Conservation (phyloP, 2,113 vertebrate species). For the Microtus richardsoni region DNA sequence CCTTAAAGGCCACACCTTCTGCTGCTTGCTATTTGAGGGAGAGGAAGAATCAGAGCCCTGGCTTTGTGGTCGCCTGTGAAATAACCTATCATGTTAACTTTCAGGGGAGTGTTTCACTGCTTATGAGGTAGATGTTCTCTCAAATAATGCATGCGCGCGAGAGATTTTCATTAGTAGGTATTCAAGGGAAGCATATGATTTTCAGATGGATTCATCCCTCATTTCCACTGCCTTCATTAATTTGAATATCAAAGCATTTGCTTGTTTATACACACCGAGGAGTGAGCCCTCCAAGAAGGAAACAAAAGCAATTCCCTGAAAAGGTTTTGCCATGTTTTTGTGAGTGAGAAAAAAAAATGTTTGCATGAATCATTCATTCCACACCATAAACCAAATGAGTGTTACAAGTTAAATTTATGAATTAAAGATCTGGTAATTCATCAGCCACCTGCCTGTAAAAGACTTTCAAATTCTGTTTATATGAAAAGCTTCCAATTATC, state of each 20-base stretch:
- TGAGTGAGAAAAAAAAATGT: slow-evolving; percentile 66
- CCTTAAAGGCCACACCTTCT: neutral
- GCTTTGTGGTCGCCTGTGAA: slow-evolving; percentile 43
- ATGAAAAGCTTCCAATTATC: slow-evolving; percentile 49
- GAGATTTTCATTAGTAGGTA: slow-evolving; percentile 64
- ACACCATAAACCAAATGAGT: slow-evolving; percentile 76
- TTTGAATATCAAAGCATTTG: slow-evolving; percentile 81
- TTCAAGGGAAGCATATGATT: slow-evolving; percentile 66
- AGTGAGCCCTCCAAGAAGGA: slow-evolving; percentile 67
- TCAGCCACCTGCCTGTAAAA: slow-evolving; percentile 71
- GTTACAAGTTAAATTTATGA: slow-evolving; percentile 78
- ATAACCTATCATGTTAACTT: slow-evolving; percentile 34
- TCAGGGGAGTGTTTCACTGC: neutral
- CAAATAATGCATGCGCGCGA: neutral
- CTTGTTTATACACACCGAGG: slow-evolving; percentile 67
- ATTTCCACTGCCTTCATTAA: slow-evolving; percentile 71
- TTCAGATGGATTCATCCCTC: slow-evolving; percentile 72
- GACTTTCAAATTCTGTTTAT: slow-evolving; percentile 52
- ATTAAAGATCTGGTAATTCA: slow-evolving; percentile 78
- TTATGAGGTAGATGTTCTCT: neutral
- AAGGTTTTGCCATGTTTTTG: slow-evolving; percentile 74
- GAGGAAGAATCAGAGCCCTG: neutral
- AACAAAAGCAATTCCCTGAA: slow-evolving; percentile 67
- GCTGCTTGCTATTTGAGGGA: neutral
- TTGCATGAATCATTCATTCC: slow-evolving; percentile 68